phyloP scores from a whole-genome alignment of 2,797 vertebrate species.

The Mallotus villosus region DNA sequence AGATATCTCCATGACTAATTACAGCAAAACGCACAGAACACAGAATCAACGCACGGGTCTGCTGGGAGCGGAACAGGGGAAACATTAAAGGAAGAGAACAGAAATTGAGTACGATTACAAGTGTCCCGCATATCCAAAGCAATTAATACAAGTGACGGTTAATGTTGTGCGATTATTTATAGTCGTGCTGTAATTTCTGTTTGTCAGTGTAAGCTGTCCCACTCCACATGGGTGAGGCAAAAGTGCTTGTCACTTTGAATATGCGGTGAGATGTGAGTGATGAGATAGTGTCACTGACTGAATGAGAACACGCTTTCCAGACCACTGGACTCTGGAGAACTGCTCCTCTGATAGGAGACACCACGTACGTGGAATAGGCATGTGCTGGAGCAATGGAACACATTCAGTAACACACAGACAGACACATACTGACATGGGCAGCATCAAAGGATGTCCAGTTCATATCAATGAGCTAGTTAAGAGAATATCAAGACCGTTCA shows the following conservation, averaged over 20 bases:
- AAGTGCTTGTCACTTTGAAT: slow-evolving; percentile 42
- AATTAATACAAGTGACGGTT: slow-evolving; percentile 60
- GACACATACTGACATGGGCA: not conserved
- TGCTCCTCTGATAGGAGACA: not conserved
- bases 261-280: slow-evolving; percentile 44
- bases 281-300: slow-evolving; percentile 24
- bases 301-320: slow-evolving; percentile 35
- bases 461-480: slow-evolving; percentile 49
- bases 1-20: slow-evolving; percentile 68
- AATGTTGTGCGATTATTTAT: slow-evolving; percentile 58
- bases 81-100: slow-evolving; percentile 51
- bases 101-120: slow-evolving; percentile 57
- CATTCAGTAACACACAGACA: slow-evolving; percentile 1
- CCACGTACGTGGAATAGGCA: not conserved
- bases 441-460: slow-evolving; percentile 3
- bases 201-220: slow-evolving; percentile 48
- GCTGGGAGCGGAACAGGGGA: slow-evolving; percentile 47
- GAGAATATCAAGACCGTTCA: slow-evolving; percentile 37
- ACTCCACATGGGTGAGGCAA: slow-evolving; percentile 29
- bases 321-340: slow-evolving; percentile 1
- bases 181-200: slow-evolving; percentile 51
- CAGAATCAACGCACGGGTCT: slow-evolving; percentile 55
- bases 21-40: slow-evolving; percentile 61
- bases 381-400: not conserved
- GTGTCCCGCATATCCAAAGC: slow-evolving; percentile 37